These are phyloP conservation scores for Notothenia rossii DNA, from an alignment of 2,113 vertebrate species.

Conservation along the genomic window DNA sequence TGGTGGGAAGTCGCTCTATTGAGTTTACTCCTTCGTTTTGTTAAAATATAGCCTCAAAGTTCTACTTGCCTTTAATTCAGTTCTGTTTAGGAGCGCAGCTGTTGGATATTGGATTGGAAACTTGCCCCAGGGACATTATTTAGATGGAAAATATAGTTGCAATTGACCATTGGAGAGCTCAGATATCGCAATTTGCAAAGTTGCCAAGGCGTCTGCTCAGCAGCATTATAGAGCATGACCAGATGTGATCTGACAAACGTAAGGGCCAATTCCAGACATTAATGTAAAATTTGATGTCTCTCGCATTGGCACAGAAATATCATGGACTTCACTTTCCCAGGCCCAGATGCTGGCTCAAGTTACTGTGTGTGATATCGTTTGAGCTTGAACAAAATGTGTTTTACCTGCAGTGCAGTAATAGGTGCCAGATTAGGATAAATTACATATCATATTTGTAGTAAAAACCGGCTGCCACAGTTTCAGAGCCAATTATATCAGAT, in stretches of 20 bases:
- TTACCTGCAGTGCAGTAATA: conserved; percentile 16
- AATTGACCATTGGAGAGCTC: conserved; percentile 54
- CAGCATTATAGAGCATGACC: conserved; percentile 56
- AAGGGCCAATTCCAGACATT: conserved; percentile 41
- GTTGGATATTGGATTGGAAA: conserved; percentile 58
- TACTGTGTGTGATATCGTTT: conserved; percentile 17
- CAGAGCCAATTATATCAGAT: conserved; percentile 30
- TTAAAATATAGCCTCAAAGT: conserved; percentile 48
- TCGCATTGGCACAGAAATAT: conserved; percentile 31
- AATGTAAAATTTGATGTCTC: conserved; percentile 38
- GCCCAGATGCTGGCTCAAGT: conserved; percentile 10
- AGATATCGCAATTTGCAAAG: conserved; percentile 53
- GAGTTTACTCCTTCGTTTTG: conserved; percentile 26
- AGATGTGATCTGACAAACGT: conserved; percentile 64
- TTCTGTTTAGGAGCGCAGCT: conserved; percentile 59
- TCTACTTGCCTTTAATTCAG: conserved; percentile 48
- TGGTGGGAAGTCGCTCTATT: conserved; percentile 8
- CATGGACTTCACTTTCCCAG: conserved; percentile 9
- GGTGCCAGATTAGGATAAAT: conserved; percentile 38
- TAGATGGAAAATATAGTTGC: conserved; percentile 51
- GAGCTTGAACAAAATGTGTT: conserved; percentile 5
- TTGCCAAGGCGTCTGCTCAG: conserved; percentile 57
- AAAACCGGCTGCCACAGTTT: not conserved
- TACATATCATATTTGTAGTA: conserved; percentile 1
- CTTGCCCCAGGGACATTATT: conserved; percentile 52